Base-by-base conservation (phyloP, 2,888 invertebrate genomes). In the Pachydiplax longipennis region DNA sequence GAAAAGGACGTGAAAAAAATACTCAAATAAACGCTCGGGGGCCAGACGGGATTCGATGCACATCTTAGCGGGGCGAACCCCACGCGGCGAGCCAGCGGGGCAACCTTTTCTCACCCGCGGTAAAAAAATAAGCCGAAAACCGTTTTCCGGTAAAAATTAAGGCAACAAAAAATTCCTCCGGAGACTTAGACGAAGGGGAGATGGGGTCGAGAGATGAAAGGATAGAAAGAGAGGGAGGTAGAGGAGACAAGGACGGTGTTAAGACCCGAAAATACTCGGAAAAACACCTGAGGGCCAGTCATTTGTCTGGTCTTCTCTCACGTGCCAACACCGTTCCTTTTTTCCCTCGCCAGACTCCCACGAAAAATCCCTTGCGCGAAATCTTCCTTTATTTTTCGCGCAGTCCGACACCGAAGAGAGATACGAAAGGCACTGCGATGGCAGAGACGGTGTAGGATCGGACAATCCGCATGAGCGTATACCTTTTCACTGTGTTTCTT, bases 191-290 rank as follows among this genome's bases (percentile, higher is more conserved):
- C 31, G 83, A 18, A 13, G 61, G 61, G 37, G 31, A 10, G 25
- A 58, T 8, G 58, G 58, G 83, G 35, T 22, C 44, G 18, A 25
- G 58, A 15, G 13, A 31, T 31, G 18, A 25, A 3, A 12, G 37
- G 37, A 37, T 37, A 37, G 37, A 37, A 5, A 37, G 37, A 37
- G 37, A 35, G 44, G 15, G 82, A 48, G 48, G 48, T 22, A n/a
- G n/a, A 31, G 83, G 53, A n/a, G n/a, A 37, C 25, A 73, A 31
- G 73, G n/a, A 73, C 35, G 61, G 65, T 58, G 40, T 65, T 31
- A 48, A 87, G 82, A 13, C 48, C 82, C 82, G 82, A 82, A 82
- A 44, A 82, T 40, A 82, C 82, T 44, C 82, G 82, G 44, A n/a
- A 37, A 87, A 37, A 65, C 61, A 65, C 87, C 65, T 65, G 61